These are phyloP conservation scores for Luscinia luscinia DNA, from an alignment of 2,797 vertebrate species.

Conservation along the genomic window DNA sequence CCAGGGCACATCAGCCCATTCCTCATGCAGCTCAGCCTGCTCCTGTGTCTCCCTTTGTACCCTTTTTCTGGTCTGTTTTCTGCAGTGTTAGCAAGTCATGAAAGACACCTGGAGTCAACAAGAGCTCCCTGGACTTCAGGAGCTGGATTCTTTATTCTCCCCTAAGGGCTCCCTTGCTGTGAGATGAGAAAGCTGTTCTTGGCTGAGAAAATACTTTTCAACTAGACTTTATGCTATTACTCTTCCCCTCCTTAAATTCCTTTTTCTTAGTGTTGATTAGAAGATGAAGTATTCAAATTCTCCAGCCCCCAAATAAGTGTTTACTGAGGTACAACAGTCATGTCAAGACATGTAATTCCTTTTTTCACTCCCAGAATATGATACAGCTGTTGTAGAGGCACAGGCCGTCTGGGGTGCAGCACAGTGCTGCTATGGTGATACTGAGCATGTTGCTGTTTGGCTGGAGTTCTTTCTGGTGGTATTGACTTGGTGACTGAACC, in stretches of 20 bases:
- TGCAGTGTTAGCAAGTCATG: background rate
- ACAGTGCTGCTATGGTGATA: background rate
- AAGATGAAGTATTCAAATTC: accelerated
- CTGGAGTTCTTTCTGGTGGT: background rate
- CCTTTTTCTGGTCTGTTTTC: background rate
- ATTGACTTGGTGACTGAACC: background rate
- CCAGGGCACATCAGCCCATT: background rate
- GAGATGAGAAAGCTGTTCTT: background rate
- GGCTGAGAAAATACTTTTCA: background rate
- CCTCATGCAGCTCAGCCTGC: background rate
- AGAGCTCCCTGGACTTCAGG: background rate
- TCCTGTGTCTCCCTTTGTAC: background rate
- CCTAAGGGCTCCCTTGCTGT: background rate
- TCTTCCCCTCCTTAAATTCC: background rate
- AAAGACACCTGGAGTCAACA: background rate
- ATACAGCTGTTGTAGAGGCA: background rate
- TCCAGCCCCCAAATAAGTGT: too few relatives aligned
- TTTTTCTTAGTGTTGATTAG: accelerated
- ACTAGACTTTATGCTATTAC: background rate
- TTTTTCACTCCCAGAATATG: background rate
- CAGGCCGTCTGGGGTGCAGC: accelerated
- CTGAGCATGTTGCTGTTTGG: accelerated
- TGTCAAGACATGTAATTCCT: background rate
- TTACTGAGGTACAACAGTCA: background rate
- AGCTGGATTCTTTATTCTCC: background rate